Conservation (phyloP, 2,888 invertebrate genomes). For the Caenorhabditis zanzibari region DNA sequence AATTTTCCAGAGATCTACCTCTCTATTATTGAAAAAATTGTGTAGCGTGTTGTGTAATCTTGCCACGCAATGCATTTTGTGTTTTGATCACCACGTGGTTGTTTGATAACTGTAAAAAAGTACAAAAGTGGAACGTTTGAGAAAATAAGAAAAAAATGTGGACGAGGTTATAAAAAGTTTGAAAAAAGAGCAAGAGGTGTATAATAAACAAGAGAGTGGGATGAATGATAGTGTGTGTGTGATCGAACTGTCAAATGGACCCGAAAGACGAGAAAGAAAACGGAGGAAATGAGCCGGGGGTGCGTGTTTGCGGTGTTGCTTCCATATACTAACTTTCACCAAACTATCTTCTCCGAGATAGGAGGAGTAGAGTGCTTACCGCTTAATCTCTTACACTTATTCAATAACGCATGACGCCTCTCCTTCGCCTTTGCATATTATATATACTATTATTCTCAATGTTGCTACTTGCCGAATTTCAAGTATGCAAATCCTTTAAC, state of each 20-base stretch:
- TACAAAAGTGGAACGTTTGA: background rate
- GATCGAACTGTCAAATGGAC: conserved; percentile 55
- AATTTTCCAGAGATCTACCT: conserved; percentile 25
- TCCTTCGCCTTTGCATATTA: conserved; percentile 60
- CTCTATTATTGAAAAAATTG: conserved; percentile 65
- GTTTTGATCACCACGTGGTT: conserved; percentile 63
- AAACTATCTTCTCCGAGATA: conserved; percentile 53
- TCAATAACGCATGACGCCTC: conserved; percentile 62
- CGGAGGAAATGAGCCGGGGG: background rate
- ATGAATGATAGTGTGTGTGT: conserved; percentile 33
- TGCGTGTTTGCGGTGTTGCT: conserved; percentile 57
- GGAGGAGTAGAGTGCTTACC: conserved; percentile 34
- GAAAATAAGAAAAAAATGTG: conserved; percentile 4
- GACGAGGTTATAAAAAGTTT: background rate
- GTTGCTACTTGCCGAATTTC: conserved; percentile 53
- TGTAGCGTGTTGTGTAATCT: conserved; percentile 65
- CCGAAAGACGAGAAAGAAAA: background rate
- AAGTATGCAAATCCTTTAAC: conserved; percentile 57
- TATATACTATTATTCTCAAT: conserved; percentile 62
- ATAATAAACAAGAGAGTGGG: conserved; percentile 16
- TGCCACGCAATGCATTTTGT: conserved; percentile 64
- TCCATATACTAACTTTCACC: conserved; percentile 55
- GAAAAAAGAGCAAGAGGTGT: conserved; percentile 11
- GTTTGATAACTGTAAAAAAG: conserved; percentile 56
- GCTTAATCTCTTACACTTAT: conserved; percentile 66